phyloP scores from a whole-genome alignment of 2,888 invertebrate species.

The Drosophila trichaetosa region DNA sequence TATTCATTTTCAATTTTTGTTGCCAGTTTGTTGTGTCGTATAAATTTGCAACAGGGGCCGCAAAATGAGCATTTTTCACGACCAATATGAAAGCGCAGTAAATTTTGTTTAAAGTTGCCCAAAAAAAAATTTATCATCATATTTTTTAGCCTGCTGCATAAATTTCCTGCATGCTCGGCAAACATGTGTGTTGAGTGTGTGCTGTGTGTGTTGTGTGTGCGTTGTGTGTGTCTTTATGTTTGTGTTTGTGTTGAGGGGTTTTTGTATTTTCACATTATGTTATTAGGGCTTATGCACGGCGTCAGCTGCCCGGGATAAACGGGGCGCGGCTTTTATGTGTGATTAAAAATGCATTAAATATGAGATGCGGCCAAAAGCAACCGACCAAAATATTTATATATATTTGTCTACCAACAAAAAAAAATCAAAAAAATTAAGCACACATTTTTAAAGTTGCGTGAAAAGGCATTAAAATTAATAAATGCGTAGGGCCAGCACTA shows the following conservation, averaged over 20 bases:
- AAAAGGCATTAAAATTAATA: slow-evolving; percentile 78
- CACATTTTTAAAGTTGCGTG: slow-evolving; percentile 50
- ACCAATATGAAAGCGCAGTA: slow-evolving; percentile 73
- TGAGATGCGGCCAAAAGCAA: slow-evolving; percentile 46
- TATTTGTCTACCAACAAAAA: slow-evolving; percentile 42
- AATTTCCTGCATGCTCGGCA: slow-evolving; percentile 45
- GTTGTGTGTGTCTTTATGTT: not conserved
- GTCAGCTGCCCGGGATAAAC: slow-evolving; percentile 23
- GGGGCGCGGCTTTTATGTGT: slow-evolving; percentile 58
- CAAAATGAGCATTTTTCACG: slow-evolving; percentile 70
- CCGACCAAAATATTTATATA: slow-evolving; percentile 14
- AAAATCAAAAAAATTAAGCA: slow-evolving; percentile 9
- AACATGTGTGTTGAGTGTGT: slow-evolving; percentile 2
- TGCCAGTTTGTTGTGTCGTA: slow-evolving; percentile 31
- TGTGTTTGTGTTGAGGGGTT: slow-evolving; percentile 4
- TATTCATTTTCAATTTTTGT: slow-evolving; percentile 20
- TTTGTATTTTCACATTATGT: slow-evolving; percentile 50
- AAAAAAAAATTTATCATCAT: slow-evolving; percentile 46
- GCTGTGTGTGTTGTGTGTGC: not conserved
- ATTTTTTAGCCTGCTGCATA: slow-evolving; percentile 45
- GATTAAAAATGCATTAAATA: slow-evolving; percentile 78
- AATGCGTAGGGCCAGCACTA: slow-evolving; percentile 56
- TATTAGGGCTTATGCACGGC: slow-evolving; percentile 49
- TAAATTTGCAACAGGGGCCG: slow-evolving; percentile 65
- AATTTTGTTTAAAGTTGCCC: slow-evolving; percentile 73